Conservation (phyloP, 2,888 invertebrate genomes). For the Patella depressa region DNA sequence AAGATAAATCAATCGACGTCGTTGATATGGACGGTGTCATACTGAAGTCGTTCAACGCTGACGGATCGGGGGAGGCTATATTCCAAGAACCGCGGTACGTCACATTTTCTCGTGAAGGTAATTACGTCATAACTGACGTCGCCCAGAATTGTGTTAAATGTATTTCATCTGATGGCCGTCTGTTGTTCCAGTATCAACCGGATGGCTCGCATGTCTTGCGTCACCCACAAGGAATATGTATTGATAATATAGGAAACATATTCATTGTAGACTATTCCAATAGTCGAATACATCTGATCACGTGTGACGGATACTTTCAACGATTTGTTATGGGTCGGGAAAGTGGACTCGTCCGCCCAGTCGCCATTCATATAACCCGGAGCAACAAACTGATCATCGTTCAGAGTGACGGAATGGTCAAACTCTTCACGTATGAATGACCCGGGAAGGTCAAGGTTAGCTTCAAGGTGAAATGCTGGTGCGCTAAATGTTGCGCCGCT, state of each 20-base stretch:
- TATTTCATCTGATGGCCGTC: conserved; percentile 44
- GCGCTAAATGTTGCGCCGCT: not conserved
- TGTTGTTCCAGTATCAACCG: conserved; percentile 48
- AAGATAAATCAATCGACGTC: conserved; percentile 51
- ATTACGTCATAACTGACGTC: conserved; percentile 55
- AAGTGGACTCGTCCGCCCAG: conserved; percentile 54
- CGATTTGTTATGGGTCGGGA: conserved; percentile 53
- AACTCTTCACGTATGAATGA: conserved; percentile 56
- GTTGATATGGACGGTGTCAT: conserved; percentile 51
- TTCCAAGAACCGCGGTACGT: conserved; percentile 56
- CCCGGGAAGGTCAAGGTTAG: conserved; percentile 33
- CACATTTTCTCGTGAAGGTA: conserved; percentile 47
- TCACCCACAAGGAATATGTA: conserved; percentile 56
- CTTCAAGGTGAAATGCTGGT: conserved; percentile 17
- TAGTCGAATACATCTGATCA: conserved; percentile 54
- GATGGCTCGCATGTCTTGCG: conserved; percentile 45
- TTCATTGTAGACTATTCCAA: conserved; percentile 58
- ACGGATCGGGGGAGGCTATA: conserved; percentile 37
- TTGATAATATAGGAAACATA: conserved; percentile 56
- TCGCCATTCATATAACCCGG: conserved; percentile 54
- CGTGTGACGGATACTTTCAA: conserved; percentile 54
- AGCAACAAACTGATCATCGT: conserved; percentile 56
- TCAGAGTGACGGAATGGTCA: conserved; percentile 63
- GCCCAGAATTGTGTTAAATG: conserved; percentile 45
- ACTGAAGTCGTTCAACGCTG: conserved; percentile 43